phyloP scores from a whole-genome alignment of 2,113 vertebrate species.

The Aldabrachelys gigantea region DNA sequence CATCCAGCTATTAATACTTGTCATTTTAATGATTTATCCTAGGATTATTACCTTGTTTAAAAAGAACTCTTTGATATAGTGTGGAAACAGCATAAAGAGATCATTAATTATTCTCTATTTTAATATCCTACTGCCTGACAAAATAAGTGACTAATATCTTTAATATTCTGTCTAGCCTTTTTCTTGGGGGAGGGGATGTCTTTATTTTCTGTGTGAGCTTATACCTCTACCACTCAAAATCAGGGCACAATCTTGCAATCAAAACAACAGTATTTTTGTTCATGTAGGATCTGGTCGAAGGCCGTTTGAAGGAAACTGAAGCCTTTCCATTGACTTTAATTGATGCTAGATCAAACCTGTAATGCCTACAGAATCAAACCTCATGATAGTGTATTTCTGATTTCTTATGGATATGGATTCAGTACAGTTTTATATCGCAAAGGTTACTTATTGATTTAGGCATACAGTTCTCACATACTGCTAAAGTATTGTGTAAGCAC shows the following conservation, averaged over 20 bases:
- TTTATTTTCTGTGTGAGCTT: background rate
- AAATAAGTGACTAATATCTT: conserved; percentile 38
- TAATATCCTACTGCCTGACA: conserved; percentile 35
- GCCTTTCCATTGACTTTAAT: background rate
- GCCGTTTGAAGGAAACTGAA: background rate
- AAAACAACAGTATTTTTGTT: background rate
- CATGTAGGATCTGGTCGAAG: background rate
- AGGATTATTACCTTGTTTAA: conserved; percentile 49
- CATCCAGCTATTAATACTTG: conserved; percentile 48
- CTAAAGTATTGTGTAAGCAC: background rate
- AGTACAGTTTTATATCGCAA: background rate
- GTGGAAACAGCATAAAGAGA: conserved; percentile 48
- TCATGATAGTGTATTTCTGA: background rate
- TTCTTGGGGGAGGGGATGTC: background rate
- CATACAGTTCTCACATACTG: background rate
- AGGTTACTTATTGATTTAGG: background rate
- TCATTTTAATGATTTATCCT: conserved; percentile 44
- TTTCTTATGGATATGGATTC: background rate
- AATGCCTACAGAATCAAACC: background rate
- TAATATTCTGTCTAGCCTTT: conserved; percentile 23
- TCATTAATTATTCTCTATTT: conserved; percentile 62
- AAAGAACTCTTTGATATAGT: conserved; percentile 60
- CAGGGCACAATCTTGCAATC: background rate
- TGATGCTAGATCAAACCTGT: background rate
- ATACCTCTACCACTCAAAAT: background rate